These are phyloP conservation scores for Pollimyrus isidori DNA, from an alignment of 2,113 vertebrate species.

Conservation along the genomic window DNA sequence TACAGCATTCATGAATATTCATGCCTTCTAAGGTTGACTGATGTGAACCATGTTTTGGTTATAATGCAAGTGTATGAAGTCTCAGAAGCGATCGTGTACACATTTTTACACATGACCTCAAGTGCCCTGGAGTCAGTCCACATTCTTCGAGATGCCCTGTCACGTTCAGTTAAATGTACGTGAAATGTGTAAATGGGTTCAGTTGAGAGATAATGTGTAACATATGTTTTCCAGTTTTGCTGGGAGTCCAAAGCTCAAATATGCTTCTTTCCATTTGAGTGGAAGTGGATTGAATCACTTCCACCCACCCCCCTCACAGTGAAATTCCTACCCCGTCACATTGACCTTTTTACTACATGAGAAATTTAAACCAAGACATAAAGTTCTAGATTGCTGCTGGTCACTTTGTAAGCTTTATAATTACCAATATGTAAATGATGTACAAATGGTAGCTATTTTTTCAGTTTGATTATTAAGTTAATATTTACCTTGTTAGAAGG, in stretches of 20 bases:
- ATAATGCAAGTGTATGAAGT: neutral
- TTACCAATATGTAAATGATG: slow-evolving; percentile 41
- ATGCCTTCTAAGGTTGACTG: neutral
- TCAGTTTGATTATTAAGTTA: slow-evolving; percentile 30
- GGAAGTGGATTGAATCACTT: neutral
- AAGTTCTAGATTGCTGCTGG: slow-evolving; percentile 33
- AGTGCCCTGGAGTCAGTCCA: neutral
- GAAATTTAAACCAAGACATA: slow-evolving; percentile 5
- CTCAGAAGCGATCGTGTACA: neutral
- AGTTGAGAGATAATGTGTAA: neutral
- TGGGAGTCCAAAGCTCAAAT: slow-evolving; percentile 6
- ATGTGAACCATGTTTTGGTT: neutral
- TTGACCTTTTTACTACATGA: neutral
- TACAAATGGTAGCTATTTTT: slow-evolving; percentile 35
- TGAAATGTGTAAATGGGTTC: neutral
- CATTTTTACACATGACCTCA: neutral
- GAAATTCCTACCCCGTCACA: neutral
- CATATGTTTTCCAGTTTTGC: neutral
- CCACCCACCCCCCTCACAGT: neutral
- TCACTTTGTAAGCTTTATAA: slow-evolving; percentile 36
- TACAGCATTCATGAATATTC: slow-evolving; percentile 7
- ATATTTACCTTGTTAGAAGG: slow-evolving; percentile 29
- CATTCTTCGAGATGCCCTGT: neutral
- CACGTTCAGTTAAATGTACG: neutral
- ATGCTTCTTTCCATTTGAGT: neutral